Evolutionary conservation across 2,113 vertebrate genomes (phyloP).

Genomic region (Cyphomyrus plagiostoma): DNA sequence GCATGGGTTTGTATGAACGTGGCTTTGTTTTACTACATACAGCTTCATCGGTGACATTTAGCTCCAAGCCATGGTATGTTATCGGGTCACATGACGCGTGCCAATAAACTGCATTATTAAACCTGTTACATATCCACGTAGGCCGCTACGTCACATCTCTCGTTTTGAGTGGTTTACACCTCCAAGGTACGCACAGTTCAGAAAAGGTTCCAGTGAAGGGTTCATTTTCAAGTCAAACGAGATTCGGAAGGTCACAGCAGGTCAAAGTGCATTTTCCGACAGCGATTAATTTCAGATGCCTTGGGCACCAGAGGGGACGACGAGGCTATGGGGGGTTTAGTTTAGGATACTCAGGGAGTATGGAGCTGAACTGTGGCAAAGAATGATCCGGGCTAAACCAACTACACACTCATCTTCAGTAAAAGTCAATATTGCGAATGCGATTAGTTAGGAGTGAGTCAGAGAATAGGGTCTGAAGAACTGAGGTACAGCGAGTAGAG

Average conservation of each 20-base stretch:
- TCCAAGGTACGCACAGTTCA: not conserved
- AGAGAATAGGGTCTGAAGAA: slow-evolving; percentile 28
- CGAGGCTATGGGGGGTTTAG: not conserved
- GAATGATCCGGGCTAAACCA: not conserved
- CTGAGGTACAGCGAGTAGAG: slow-evolving; percentile 13
- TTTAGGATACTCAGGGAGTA: not conserved
- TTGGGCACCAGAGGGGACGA: not conserved
- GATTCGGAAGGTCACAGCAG: slow-evolving; percentile 4
- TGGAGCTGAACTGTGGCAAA: not conserved
- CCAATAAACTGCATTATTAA: not conserved
- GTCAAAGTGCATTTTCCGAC: not conserved
- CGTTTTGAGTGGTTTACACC: not conserved
- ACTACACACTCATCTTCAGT: not conserved
- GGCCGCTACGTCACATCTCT: not conserved
- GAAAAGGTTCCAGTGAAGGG: not conserved
- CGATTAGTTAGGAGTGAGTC: not conserved
- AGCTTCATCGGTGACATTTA: not conserved
- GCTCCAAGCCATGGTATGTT: not conserved
- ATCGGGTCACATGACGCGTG: not conserved
- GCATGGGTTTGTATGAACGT: not conserved
- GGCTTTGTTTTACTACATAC: not conserved
- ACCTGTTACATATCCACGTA: not conserved
- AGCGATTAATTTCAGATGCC: not conserved
- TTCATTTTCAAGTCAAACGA: not conserved
- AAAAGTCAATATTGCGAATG: not conserved